Conservation (phyloP, 2,888 invertebrate genomes). For the Notodonta ziczac region DNA sequence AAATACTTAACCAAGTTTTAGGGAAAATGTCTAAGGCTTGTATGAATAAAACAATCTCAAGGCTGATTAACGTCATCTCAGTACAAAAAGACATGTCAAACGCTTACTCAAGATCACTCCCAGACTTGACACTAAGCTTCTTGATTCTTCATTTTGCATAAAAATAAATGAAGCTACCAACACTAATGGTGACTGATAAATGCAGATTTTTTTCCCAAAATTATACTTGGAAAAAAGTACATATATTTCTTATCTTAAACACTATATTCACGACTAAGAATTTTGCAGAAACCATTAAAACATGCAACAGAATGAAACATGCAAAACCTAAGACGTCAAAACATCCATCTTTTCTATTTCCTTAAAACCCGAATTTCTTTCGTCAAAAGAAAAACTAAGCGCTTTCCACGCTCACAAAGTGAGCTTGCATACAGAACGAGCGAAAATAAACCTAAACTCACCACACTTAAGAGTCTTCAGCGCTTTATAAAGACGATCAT, state of each 20-base stretch:
- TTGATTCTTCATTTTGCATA: too few relatives aligned
- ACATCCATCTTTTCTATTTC: constrained; percentile 28
- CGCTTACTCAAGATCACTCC: too few relatives aligned
- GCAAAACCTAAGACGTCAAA: constrained; percentile 6
- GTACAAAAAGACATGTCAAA: too few relatives aligned
- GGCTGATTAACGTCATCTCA: too few relatives aligned
- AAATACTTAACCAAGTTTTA: background rate
- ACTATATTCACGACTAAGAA: background rate
- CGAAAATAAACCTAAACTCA: constrained; percentile 49
- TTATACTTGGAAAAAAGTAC: too few relatives aligned
- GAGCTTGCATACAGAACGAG: constrained; percentile 33
- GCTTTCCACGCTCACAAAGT: constrained; percentile 41
- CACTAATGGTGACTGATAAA: too few relatives aligned
- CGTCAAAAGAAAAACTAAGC: constrained; percentile 56
- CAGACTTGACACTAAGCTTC: too few relatives aligned
- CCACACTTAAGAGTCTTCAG: constrained; percentile 40
- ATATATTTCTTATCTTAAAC: too few relatives aligned
- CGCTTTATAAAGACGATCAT: constrained; percentile 52
- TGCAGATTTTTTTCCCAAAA: too few relatives aligned
- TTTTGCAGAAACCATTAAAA: background rate
- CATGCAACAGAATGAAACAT: constrained; percentile 3
- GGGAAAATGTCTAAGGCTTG: too few relatives aligned
- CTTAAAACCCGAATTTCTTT: constrained; percentile 52
- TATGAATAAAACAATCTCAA: too few relatives aligned
- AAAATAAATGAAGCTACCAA: too few relatives aligned